Percentiles rank a stretch among this genome's conserved stretches.
Evolutionary conservation across 1,140 invertebrate species (phyloP).

Genomic region (Oryzaephilus surinamensis): DNA sequence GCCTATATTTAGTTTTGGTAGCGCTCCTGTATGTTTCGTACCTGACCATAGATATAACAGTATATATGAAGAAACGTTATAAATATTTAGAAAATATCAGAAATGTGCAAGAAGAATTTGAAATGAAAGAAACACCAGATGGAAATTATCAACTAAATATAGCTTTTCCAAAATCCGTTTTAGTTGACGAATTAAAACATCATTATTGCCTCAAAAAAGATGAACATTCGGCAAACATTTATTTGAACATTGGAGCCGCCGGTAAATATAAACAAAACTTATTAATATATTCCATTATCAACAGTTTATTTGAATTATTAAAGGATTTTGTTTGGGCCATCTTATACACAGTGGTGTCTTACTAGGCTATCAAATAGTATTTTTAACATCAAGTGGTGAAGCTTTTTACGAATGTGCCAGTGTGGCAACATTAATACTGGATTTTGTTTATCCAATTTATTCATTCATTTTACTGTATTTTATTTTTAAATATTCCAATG

Average conservation of each 20-base stretch:
- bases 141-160: constrained; percentile 32
- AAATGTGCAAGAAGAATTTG: constrained; percentile 14
- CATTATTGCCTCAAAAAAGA: constrained; percentile 51
- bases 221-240: constrained; percentile 59
- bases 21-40: constrained; percentile 50
- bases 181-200: constrained; percentile 32
- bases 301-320: constrained; percentile 28
- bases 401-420: constrained; percentile 40
- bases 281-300: neutral
- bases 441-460: constrained; percentile 54
- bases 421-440: constrained; percentile 41
- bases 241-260: constrained; percentile 60
- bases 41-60: constrained; percentile 48
- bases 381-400: constrained; percentile 39
- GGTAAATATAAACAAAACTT: constrained; percentile 37
- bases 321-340: constrained; percentile 62
- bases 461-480: constrained; percentile 62
- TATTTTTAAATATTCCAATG: constrained; percentile 68
- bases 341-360: constrained; percentile 56
- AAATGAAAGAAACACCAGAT: constrained; percentile 30
- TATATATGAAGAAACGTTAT: constrained; percentile 42
- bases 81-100: constrained; percentile 38
- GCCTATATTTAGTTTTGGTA: constrained; percentile 43
- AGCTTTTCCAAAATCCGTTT: constrained; percentile 32
- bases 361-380: constrained; percentile 51